These are phyloP conservation scores for Lithophane semibrunnea DNA, from an alignment of 2,888 invertebrate genomes.

Conservation along the genomic window DNA sequence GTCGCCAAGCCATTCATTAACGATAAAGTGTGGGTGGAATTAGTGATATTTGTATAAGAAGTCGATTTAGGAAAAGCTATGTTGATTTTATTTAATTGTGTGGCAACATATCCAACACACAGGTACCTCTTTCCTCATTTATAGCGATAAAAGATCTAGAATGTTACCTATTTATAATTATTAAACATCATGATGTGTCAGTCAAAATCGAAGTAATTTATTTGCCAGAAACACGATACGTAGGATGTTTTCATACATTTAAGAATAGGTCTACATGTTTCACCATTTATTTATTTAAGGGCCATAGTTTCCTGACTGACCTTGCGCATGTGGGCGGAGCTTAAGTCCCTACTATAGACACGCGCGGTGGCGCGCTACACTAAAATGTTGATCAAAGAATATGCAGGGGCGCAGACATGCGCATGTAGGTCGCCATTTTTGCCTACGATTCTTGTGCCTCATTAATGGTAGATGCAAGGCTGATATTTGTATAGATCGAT, in stretches of 20 bases:
- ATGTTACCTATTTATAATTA: background rate
- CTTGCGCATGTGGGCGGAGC: too few relatives aligned
- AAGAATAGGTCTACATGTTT: background rate
- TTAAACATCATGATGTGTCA: background rate
- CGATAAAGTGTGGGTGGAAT: slow-evolving; percentile 29
- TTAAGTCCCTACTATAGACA: too few relatives aligned
- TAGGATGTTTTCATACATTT: background rate
- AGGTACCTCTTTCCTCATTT: background rate
- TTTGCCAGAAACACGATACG: background rate
- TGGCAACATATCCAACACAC: background rate
- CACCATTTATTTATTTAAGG: too few relatives aligned
- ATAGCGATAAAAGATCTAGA: background rate
- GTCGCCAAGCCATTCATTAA: slow-evolving; percentile 39
- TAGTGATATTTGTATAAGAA: slow-evolving; percentile 29
- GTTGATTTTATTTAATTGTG: slow-evolving; percentile 12
- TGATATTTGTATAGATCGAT: too few relatives aligned
- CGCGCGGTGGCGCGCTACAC: too few relatives aligned
- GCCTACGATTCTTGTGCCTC: too few relatives aligned
- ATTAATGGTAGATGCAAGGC: too few relatives aligned
- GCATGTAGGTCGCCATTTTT: too few relatives aligned
- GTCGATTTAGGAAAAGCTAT: slow-evolving; percentile 23
- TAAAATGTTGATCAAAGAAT: too few relatives aligned
- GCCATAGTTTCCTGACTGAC: too few relatives aligned
- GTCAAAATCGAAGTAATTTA: background rate
- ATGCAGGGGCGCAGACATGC: too few relatives aligned